These are phyloP conservation scores for Microctonus hyperodae DNA, from an alignment of 2,888 invertebrate species.

Conservation along the genomic window DNA sequence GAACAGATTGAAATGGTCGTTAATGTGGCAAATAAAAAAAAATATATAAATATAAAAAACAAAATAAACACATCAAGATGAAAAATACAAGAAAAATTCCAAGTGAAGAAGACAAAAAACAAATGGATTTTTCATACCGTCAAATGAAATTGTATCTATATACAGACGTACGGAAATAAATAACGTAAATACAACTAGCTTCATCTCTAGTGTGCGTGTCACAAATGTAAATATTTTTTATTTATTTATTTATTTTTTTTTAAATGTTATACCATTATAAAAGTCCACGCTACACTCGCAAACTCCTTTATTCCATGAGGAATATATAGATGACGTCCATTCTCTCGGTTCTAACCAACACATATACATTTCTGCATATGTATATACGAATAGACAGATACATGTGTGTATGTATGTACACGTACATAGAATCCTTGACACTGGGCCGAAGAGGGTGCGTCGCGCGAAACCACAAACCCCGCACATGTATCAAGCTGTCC, in stretches of 20 bases:
- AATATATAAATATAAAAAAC: no score
- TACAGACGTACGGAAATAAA: not conserved
- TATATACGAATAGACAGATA: no score
- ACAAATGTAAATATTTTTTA: not conserved
- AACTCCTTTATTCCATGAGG: slow-evolving; percentile 15
- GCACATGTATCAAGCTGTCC: slow-evolving; percentile 62
- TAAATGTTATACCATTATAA: no score
- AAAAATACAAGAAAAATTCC: slow-evolving; percentile 1
- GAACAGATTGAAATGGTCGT: slow-evolving; percentile 4
- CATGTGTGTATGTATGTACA: no score
- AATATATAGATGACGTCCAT: not conserved
- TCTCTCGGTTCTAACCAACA: no score
- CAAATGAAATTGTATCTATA: slow-evolving; percentile 3
- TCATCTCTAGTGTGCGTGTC: not conserved
- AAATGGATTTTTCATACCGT: not conserved
- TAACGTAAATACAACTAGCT: not conserved
- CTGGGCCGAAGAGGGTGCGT: slow-evolving; percentile 44
- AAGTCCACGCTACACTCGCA: slow-evolving; percentile 2
- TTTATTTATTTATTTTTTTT: no score
- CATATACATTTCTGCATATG: no score
- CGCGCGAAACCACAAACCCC: slow-evolving; percentile 59
- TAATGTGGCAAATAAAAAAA: slow-evolving; percentile 1
- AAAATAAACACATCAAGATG: not conserved
- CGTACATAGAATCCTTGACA: no score
- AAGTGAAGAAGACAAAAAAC: not conserved